Base-by-base conservation (phyloP, 2,888 invertebrate species). In the Lasioglossum calceatum region DNA sequence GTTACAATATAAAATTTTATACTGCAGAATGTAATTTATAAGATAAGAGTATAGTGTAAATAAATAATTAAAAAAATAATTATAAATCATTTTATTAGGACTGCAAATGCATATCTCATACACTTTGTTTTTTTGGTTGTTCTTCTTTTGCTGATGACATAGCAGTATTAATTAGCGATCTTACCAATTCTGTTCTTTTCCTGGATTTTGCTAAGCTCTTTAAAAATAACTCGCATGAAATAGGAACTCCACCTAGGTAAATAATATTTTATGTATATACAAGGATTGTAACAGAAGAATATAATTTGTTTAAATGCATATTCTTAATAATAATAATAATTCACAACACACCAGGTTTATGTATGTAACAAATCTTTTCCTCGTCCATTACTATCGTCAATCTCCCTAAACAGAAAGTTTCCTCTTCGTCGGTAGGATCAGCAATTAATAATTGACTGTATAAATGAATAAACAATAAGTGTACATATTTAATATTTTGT, bases 341-440 rank as follows among this genome's bases (percentile, higher is more conserved):
- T 39, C 36, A 36, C 36, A 64, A 82, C 77, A 71, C 91, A 94
- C 98, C 98, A 93, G 98, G 97, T 95, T 98, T 98, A 92, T 97
- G 96, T 44, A 97, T 95, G 79, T 96, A 97, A 95, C 97, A 97
- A 23, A 97, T 94, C 74, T 96, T 95, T n/a, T 96, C 96, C 86
- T 97, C 96, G 89, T 97, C 97, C 88, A 97, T 96, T 73, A 97
- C 97, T 71, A 98, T 95, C 81, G 97, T 97, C 78, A 97, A 94
- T 89, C 96, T 96, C n/a, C 97, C 97, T 79, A 97, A 96, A 92
- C 97, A 97, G 90, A 98, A 96, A 90, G 96, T 96, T 96, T 98
- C 98, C 95, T 98, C 98, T 95, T 98, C 98, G n/a, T 96, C 95
- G 61, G 97, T 97, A 50, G 98, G 98, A 95, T 98, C 98, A n/a